Conservation (phyloP, 2,888 invertebrate genomes). For the Perithous albicinctus region DNA sequence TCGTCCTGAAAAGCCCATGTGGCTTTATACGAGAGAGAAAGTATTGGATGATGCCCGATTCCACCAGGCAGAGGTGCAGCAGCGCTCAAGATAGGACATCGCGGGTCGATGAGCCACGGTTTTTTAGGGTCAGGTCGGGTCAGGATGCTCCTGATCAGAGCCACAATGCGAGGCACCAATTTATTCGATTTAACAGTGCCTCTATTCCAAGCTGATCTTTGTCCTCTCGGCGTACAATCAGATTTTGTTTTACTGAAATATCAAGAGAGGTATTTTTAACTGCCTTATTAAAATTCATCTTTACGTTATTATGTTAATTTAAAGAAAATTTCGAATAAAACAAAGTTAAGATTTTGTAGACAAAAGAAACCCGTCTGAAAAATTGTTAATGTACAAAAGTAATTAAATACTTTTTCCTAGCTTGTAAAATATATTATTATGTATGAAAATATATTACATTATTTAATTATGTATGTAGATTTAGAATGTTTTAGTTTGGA, state of each 20-base stretch:
- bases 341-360: too few species aligned
- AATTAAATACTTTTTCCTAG: too few species aligned
- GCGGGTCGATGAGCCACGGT: conserved; percentile 42
- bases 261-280: not conserved
- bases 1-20: conserved; percentile 43
- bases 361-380: too few species aligned
- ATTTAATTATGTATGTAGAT: too few species aligned
- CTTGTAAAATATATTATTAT: too few species aligned
- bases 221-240: not conserved
- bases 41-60: conserved; percentile 63
- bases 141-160: conserved; percentile 48
- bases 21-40: conserved; percentile 58
- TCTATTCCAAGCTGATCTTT: not conserved
- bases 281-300: not conserved
- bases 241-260: not conserved
- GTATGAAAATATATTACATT: too few species aligned
- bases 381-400: too few species aligned
- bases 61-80: conserved; percentile 61
- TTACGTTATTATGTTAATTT: not conserved
- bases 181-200: conserved; percentile 12
- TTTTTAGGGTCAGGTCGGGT: conserved; percentile 57
- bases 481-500: too few species aligned
- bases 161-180: conserved; percentile 50
- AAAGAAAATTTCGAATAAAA: not conserved
- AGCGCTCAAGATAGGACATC: conserved; percentile 48